Base-by-base conservation (phyloP, 2,113 vertebrate genomes). In the Lophura nycthemera region DNA sequence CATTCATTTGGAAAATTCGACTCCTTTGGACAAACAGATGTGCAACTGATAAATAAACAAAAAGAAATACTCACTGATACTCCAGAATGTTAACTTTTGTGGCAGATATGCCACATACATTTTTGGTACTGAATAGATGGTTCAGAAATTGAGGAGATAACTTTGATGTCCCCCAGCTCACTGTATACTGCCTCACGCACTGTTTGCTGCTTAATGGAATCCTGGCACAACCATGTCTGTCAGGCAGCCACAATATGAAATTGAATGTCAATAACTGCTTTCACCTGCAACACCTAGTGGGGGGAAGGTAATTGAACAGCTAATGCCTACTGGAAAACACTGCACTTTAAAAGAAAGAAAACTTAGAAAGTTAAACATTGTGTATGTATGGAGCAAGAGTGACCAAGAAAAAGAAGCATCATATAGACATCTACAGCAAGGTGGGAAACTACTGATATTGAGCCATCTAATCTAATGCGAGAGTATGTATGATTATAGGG, bases 221-320 rank as follows among this genome's bases (percentile, higher is more conserved):
- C 38, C 3, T 0, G 3, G 27, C 11, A 19, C 11, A 24, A 14
- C 19, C 6, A 0, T 7, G 43, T 56, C 30, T 57, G 18, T 29
- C 52, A 42, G n/a, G 52, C 19, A 67, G 43, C 18, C 8, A 0
- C 0, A 1, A 21, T n/a, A 19, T 30, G 21, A 48, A 80, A 29
- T 8, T 4, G 11, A 61, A 43, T 30, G 30, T 22, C n/a, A n/a
- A 18, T 24, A 74, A 40, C 48, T 40, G 13, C 13, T 38, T 32
- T 3, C 1, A 0, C 32, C 69, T 6, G 1, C 6, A 11, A 29
- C 4, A 24, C 25, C 7, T 29, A 8, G 34, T 18, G 7, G 43
- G 42, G 7, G 45, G 1, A 3, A 65, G 15, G 11, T 10, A 27
- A 30, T 16, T 0, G n/a, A 56, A 36, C 10, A 36, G 45, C 6